Evolutionary conservation across 2,888 invertebrate species (phyloP).

Genomic region (Norana najaformis): DNA sequence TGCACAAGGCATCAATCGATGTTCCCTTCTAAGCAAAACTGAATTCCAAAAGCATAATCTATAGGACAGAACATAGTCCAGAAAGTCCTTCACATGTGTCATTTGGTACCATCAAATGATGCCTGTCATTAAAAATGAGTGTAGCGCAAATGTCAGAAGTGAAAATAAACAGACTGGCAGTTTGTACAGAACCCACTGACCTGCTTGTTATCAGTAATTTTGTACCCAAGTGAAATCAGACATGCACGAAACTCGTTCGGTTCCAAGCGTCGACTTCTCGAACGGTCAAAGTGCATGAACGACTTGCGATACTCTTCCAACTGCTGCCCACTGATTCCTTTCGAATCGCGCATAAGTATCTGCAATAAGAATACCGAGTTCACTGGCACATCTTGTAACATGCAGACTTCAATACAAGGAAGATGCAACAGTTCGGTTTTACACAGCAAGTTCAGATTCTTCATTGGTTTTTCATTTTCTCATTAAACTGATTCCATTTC

Average conservation of each 20-base stretch:
- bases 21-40: too few species aligned
- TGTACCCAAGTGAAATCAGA: constrained; percentile 33
- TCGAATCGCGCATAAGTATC: constrained; percentile 32
- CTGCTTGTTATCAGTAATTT: constrained; percentile 32
- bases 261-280: constrained; percentile 23
- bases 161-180: too few species aligned
- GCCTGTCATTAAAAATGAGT: too few species aligned
- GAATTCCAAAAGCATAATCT: too few species aligned
- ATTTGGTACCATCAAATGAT: too few species aligned
- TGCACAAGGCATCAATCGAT: too few species aligned
- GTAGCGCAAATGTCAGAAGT: too few species aligned
- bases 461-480: too few species aligned
- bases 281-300: constrained; percentile 28
- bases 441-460: background rate
- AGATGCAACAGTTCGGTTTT: background rate
- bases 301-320: constrained; percentile 34
- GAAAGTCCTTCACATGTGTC: too few species aligned
- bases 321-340: constrained; percentile 32
- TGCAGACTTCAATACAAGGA: background rate
- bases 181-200: background rate
- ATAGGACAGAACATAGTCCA: too few species aligned
- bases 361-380: background rate
- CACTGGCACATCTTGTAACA: too few species aligned
- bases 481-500: too few species aligned
- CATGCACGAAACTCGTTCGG: constrained; percentile 33